Evolutionary conservation across 1,140 invertebrate species (phyloP).

Genomic region (Grapholita molesta): DNA sequence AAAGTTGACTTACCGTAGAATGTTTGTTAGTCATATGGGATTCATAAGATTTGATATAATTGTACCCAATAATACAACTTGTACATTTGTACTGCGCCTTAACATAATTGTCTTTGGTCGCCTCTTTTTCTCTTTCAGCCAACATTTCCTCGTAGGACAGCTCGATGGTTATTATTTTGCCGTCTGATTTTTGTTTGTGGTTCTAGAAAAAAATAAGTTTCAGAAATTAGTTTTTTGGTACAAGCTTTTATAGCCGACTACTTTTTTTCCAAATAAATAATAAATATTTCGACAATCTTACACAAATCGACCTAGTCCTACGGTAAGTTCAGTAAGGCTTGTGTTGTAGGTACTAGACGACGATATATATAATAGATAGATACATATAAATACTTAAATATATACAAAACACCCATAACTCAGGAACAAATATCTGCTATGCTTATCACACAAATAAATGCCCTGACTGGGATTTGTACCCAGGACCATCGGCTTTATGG

Average conservation of each 20-base stretch:
- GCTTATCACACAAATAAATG: too few relatives aligned
- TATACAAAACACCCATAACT: too few relatives aligned
- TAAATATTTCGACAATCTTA: too few relatives aligned
- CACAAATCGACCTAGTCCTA: too few relatives aligned
- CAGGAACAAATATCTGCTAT: too few relatives aligned
- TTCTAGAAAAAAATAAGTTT: conserved; percentile 14
- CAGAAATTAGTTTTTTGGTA: not conserved
- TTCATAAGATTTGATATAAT: conserved; percentile 37
- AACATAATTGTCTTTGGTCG: conserved; percentile 32
- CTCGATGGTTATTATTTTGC: conserved; percentile 45
- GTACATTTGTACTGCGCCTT: conserved; percentile 50
- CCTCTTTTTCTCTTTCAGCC: conserved; percentile 37
- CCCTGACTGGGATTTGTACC: too few relatives aligned
- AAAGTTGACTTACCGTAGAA: conserved; percentile 33
- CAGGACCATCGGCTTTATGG: too few relatives aligned
- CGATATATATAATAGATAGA: too few relatives aligned
- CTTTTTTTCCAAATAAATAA: too few relatives aligned
- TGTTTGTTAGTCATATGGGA: conserved; percentile 43
- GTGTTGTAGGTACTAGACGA: too few relatives aligned
- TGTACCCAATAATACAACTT: conserved; percentile 49
- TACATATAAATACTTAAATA: too few relatives aligned
- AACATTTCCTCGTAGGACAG: conserved; percentile 58
- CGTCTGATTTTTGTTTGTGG: conserved; percentile 13
- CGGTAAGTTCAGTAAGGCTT: too few relatives aligned
- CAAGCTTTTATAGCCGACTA: not conserved